phyloP scores from a whole-genome alignment of 2,113 vertebrate species.

The Macrotis lagotis region DNA sequence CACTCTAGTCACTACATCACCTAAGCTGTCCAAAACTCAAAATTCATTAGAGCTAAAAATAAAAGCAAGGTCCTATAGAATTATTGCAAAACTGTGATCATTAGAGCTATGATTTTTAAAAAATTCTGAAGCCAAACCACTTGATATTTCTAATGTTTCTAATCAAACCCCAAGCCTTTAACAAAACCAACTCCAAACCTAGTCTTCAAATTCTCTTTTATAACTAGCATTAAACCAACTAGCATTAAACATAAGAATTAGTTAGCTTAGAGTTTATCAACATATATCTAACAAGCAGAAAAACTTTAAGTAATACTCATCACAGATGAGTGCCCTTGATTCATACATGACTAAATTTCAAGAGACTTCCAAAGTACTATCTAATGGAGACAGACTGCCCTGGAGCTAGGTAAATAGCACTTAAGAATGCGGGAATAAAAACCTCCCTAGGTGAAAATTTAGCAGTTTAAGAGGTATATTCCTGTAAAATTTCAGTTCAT shows the following conservation, averaged over 20 bases:
- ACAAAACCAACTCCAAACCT: not conserved
- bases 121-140: not conserved
- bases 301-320: not conserved
- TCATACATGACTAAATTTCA: slow-evolving; percentile 16
- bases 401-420: slow-evolving; percentile 37
- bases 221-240: not conserved
- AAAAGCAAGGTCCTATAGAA: not conserved
- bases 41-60: not conserved
- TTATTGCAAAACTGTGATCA: not conserved
- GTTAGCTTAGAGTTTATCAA: not conserved
- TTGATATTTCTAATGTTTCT: not conserved
- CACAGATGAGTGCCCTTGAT: slow-evolving; percentile 9
- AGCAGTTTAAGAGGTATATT: slow-evolving; percentile 17
- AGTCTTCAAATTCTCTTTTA: not conserved
- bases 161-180: not conserved
- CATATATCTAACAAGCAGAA: slow-evolving; percentile 1
- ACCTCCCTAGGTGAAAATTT: slow-evolving; percentile 33
- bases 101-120: not conserved
- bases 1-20: not conserved
- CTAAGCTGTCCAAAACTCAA: not conserved
- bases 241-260: not conserved
- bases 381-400: slow-evolving; percentile 23
- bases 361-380: slow-evolving; percentile 25
- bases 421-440: slow-evolving; percentile 11
- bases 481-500: slow-evolving; percentile 13